Conservation (phyloP, 1,140 invertebrate species). For the Heliconius nattereri region DNA sequence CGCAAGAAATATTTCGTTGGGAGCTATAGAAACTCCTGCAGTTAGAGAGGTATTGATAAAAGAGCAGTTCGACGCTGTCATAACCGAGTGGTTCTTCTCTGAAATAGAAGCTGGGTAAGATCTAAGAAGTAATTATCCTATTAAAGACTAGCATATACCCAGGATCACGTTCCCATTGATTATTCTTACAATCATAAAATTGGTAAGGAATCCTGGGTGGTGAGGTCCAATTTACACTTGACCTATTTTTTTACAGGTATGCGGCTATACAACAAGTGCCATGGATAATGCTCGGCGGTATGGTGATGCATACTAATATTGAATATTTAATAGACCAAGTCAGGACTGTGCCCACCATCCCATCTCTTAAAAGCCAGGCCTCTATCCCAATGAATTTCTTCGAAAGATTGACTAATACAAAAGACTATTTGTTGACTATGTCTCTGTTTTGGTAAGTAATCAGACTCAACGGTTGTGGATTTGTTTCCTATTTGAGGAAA, state of each 20-base stretch:
- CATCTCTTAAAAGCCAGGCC: slow-evolving; percentile 40
- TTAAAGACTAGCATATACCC: too few species aligned
- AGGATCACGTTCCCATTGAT: too few species aligned
- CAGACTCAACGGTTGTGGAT: too few species aligned
- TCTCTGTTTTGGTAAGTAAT: not conserved
- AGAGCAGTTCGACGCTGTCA: slow-evolving; percentile 56
- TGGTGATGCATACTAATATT: slow-evolving; percentile 43
- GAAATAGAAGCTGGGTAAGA: slow-evolving; percentile 57
- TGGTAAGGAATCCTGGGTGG: not conserved
- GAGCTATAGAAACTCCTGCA: slow-evolving; percentile 19
- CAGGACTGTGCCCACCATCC: slow-evolving; percentile 44
- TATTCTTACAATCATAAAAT: too few species aligned
- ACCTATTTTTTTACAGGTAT: slow-evolving; percentile 17
- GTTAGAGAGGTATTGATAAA: slow-evolving; percentile 37
- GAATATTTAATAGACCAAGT: slow-evolving; percentile 55
- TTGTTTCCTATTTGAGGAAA: too few species aligned
- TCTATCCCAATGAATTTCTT: slow-evolving; percentile 52
- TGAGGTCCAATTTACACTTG: not conserved
- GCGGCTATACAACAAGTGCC: slow-evolving; percentile 53
- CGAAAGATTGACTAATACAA: slow-evolving; percentile 48
- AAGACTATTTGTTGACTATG: not conserved
- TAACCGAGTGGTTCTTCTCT: slow-evolving; percentile 58
- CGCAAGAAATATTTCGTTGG: slow-evolving; percentile 43
- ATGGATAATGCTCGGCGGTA: slow-evolving; percentile 55
- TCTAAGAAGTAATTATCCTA: not conserved